phyloP scores from a whole-genome alignment of 2,113 vertebrate genomes.

The Psammodynastes pulverulentus region DNA sequence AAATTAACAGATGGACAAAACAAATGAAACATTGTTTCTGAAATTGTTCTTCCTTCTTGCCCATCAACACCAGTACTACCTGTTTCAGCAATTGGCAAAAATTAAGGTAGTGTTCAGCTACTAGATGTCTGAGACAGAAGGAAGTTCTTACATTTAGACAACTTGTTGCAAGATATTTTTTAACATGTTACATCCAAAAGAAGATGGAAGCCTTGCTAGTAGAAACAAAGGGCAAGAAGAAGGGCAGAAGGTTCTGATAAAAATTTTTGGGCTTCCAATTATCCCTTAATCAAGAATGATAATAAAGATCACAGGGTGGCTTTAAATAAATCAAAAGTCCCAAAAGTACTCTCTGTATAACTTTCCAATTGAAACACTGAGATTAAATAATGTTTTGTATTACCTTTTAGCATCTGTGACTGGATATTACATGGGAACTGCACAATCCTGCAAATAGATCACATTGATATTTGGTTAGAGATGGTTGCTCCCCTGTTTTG shows the following conservation, averaged over 20 bases:
- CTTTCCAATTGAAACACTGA: neutral
- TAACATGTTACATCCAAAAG: neutral
- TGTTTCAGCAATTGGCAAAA: neutral
- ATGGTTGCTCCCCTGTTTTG: neutral
- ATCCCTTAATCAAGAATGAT: neutral
- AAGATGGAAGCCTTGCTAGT: neutral
- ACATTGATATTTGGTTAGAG: neutral
- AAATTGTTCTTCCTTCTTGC: neutral
- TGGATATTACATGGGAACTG: neutral
- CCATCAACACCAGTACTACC: too few relatives aligned
- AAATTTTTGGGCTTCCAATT: neutral
- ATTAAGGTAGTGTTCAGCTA: neutral
- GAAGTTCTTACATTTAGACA: too few relatives aligned
- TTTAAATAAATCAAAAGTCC: neutral
- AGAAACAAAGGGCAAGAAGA: neutral
- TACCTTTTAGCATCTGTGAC: neutral
- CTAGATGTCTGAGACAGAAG: neutral
- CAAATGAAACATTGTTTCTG: neutral
- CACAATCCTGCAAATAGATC: neutral
- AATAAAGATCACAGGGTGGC: neutral
- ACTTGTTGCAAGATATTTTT: neutral
- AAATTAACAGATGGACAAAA: neutral
- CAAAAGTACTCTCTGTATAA: neutral
- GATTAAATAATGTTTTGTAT: neutral
- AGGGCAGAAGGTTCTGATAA: too few relatives aligned